phyloP scores from a whole-genome alignment of 2,113 vertebrate species.

The Ia io region DNA sequence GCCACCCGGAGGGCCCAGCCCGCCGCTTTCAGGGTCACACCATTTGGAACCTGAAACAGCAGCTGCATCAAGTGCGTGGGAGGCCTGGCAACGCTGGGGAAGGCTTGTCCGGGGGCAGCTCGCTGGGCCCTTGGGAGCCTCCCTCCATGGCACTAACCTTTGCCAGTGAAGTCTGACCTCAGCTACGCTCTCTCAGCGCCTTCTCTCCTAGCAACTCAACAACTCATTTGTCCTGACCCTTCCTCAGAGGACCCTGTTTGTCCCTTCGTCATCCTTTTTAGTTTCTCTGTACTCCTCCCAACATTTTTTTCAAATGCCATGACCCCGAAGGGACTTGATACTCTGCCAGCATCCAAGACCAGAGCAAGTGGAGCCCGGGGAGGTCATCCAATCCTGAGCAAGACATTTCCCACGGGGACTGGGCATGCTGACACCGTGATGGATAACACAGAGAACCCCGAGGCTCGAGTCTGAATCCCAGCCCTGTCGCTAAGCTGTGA shows the following conservation, averaged over 20 bases:
- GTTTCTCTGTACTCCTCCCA: not conserved
- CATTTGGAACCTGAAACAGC: not conserved
- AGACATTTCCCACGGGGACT: not conserved
- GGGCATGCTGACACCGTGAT: fast-evolving
- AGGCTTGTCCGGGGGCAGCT: not conserved
- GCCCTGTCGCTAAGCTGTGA: not conserved
- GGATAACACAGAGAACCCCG: not conserved
- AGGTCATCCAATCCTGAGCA: not conserved
- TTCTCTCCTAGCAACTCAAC: not conserved
- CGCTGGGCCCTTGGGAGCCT: not conserved
- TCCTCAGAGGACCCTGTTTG: not conserved
- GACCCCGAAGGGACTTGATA: not conserved
- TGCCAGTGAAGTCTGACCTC: not conserved
- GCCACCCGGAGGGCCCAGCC: not conserved
- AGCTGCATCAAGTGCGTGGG: not conserved
- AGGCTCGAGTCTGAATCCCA: not conserved
- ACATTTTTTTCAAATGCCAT: not conserved
- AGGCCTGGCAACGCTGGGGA: not conserved
- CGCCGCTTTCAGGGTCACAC: not conserved
- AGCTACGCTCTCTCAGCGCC: not conserved
- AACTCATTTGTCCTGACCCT: not conserved
- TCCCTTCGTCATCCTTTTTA: not conserved
- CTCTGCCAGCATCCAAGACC: not conserved
- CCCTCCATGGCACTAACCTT: fast-evolving
- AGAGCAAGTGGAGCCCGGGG: not conserved